These are phyloP conservation scores for Pelodytes ibericus DNA, from an alignment of 2,797 vertebrate genomes.

Conservation along the genomic window DNA sequence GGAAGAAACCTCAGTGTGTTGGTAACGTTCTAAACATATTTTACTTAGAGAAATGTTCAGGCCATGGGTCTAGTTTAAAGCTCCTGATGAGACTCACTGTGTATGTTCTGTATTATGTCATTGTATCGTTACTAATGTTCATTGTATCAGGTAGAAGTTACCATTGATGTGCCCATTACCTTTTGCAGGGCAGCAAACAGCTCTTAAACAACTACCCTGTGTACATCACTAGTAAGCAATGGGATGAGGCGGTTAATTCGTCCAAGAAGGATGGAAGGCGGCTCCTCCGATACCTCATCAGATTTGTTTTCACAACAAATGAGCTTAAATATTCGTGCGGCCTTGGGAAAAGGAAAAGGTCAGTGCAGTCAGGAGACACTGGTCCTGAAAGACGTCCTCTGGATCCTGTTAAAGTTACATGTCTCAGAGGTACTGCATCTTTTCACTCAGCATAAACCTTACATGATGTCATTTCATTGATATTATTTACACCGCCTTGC, in stretches of 20 bases:
- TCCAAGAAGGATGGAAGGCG: constrained; percentile 97
- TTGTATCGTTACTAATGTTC: no score
- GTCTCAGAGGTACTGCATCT: constrained; percentile 95
- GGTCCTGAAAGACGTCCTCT: constrained; percentile 96
- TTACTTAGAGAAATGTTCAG: no score
- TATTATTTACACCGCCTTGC: neutral
- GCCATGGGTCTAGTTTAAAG: no score
- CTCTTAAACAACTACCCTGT: constrained; percentile 97
- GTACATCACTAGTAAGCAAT: constrained; percentile 98
- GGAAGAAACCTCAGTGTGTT: no score
- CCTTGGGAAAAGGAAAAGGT: constrained; percentile 98
- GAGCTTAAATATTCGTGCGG: constrained; percentile 99
- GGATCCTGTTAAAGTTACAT: constrained; percentile 99
- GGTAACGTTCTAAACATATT: no score
- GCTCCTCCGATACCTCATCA: constrained; percentile 97
- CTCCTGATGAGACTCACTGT: no score
- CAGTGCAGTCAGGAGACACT: constrained; percentile 93
- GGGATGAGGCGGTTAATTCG: constrained; percentile 98
- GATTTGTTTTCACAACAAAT: constrained; percentile 97
- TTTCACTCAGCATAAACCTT: constrained; percentile 77
- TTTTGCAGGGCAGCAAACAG: constrained; percentile 93
- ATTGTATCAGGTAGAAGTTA: no score
- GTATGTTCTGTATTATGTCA: no score
- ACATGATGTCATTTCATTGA: constrained; percentile 77
- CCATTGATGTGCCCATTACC: no score